A percentile compares a stretch with the other conserved stretches of the same genome.
Conservation (phyloP, 2,888 invertebrate genomes). For the Drosophila recens region DNA sequence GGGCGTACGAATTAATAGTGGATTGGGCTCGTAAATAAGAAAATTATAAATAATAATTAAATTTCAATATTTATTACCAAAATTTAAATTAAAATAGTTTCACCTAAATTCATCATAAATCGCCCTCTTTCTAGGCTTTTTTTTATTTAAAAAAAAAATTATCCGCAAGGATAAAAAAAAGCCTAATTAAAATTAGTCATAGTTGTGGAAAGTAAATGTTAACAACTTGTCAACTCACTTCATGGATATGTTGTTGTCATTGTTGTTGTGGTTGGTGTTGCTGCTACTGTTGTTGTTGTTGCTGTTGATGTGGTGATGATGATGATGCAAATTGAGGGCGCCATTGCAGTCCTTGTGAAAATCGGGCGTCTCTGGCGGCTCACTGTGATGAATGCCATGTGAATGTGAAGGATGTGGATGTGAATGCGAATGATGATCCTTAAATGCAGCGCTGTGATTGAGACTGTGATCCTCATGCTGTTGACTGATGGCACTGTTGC, state of each 20-base stretch:
- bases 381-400: conserved; percentile 62
- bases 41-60: too few relatives aligned
- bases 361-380: conserved; percentile 53
- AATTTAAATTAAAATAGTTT: too few relatives aligned
- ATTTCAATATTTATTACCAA: too few relatives aligned
- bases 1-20: too few relatives aligned
- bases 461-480: conserved; percentile 25
- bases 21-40: too few relatives aligned
- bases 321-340: conserved; percentile 75
- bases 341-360: conserved; percentile 82
- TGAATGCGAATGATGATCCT: conserved; percentile 33
- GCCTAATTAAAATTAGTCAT: too few relatives aligned
- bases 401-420: conserved; percentile 20
- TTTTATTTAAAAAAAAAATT: too few relatives aligned
- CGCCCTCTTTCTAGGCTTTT: too few relatives aligned
- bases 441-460: conserved; percentile 49
- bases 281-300: conserved; percentile 61
- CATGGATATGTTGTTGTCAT: conserved; percentile 82
- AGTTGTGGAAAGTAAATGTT: too few relatives aligned
- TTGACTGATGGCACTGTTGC: conserved; percentile 31
- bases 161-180: too few relatives aligned
- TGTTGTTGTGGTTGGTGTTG: conserved; percentile 49
- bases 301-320: conserved; percentile 28
- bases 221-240: conserved; percentile 68
- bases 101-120: too few relatives aligned